These are phyloP conservation scores for Glaucomys volans DNA, from an alignment of 2,113 vertebrate genomes.

Conservation along the genomic window DNA sequence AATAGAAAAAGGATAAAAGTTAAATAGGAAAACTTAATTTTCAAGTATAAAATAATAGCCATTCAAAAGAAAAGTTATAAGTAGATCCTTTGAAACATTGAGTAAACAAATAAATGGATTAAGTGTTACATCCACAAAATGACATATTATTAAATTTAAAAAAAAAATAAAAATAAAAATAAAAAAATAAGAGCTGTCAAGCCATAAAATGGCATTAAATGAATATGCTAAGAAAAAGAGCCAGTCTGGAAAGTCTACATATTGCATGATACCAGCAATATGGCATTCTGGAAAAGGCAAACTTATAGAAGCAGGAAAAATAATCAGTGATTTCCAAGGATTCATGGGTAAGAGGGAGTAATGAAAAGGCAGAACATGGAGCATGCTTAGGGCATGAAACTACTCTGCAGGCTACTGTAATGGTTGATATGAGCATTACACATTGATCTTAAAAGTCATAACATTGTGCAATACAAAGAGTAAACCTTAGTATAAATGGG, in stretches of 20 bases:
- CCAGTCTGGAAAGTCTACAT: background rate
- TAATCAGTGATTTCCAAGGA: background rate
- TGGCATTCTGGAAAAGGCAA: background rate
- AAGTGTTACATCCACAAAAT: background rate
- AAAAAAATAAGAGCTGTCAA: background rate
- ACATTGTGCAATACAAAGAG: background rate
- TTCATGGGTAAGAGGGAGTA: background rate
- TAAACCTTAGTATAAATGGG: background rate
- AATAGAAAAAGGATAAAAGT: background rate
- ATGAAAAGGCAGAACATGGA: background rate
- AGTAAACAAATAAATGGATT: background rate
- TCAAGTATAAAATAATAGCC: constrained; percentile 14
- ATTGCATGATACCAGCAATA: background rate
- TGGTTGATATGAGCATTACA: background rate
- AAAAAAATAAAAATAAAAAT: too few species aligned
- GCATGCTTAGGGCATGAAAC: background rate
- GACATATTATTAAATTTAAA: background rate
- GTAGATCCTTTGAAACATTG: background rate
- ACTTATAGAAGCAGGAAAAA: background rate
- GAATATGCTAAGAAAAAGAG: background rate
- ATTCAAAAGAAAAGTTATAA: constrained; percentile 30
- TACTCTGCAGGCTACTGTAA: background rate
- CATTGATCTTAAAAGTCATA: background rate
- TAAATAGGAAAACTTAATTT: background rate
- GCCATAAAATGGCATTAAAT: background rate